Evolutionary conservation across 2,888 invertebrate species (phyloP).

Genomic region (Dasypolia templi): DNA sequence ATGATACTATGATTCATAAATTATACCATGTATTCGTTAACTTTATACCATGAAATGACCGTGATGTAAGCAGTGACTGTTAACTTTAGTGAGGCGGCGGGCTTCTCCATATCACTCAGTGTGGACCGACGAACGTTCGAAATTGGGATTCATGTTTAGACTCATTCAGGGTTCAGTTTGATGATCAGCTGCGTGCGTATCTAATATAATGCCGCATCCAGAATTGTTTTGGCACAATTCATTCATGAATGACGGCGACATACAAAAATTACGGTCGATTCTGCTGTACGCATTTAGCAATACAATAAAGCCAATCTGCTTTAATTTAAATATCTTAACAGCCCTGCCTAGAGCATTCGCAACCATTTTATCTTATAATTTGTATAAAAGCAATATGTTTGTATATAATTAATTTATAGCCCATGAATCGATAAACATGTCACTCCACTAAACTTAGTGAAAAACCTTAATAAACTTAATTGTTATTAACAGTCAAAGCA

Average conservation of each 20-base stretch:
- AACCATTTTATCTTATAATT: slow-evolving; percentile 38
- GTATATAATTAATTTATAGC: slow-evolving; percentile 48
- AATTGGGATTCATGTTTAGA: slow-evolving; percentile 23
- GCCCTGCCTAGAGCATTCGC: slow-evolving; percentile 51
- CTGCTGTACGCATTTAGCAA: slow-evolving; percentile 39
- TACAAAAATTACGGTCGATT: slow-evolving; percentile 34
- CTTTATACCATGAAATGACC: slow-evolving; percentile 64
- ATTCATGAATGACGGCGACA: slow-evolving; percentile 31
- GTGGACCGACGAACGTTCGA: slow-evolving; percentile 34
- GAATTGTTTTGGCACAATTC: slow-evolving; percentile 72
- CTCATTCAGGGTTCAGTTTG: slow-evolving; percentile 13
- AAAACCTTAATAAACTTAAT: slow-evolving; percentile 76
- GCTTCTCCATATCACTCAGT: slow-evolving; percentile 10
- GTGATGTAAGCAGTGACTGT: slow-evolving; percentile 54
- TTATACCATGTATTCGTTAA: slow-evolving; percentile 68
- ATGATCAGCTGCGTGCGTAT: slow-evolving; percentile 32
- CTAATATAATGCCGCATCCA: slow-evolving; percentile 34
- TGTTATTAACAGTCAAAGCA: slow-evolving; percentile 83
- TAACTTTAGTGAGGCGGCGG: slow-evolving; percentile 28
- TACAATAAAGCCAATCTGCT: slow-evolving; percentile 39
- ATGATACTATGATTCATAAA: slow-evolving; percentile 68
- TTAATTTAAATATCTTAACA: slow-evolving; percentile 38
- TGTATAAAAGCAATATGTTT: slow-evolving; percentile 51
- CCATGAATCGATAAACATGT: slow-evolving; percentile 59
- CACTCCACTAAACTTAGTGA: slow-evolving; percentile 68